Percentiles rank a stretch among this genome's conserved stretches.
Conservation (phyloP, 2,888 invertebrate genomes). For the Thalpophila matura region DNA sequence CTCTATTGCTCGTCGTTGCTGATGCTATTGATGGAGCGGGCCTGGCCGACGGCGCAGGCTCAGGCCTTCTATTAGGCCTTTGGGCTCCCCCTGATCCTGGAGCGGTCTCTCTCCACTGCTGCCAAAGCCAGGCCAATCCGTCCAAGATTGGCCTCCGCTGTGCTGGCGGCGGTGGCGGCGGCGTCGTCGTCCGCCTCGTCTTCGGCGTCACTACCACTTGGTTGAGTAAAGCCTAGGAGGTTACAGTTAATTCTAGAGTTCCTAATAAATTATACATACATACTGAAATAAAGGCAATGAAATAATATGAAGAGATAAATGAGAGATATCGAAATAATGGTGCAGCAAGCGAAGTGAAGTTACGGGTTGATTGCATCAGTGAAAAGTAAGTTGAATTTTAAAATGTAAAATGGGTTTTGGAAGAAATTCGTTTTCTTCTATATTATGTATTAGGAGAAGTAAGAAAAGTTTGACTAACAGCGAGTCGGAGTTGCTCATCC, state of each 20-base stretch:
- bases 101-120: slow-evolving; percentile 90
- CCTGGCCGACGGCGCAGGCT: slow-evolving; percentile 71
- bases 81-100: slow-evolving; percentile 76
- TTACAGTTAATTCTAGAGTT: slow-evolving; percentile 78
- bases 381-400: slow-evolving; percentile 46
- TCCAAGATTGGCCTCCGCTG: slow-evolving; percentile 88
- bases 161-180: slow-evolving; percentile 83
- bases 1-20: slow-evolving; percentile 78
- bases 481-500: slow-evolving; percentile 90
- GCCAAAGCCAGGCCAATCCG: slow-evolving; percentile 91
- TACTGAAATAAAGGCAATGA: slow-evolving; percentile 59
- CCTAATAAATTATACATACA: slow-evolving; percentile 67
- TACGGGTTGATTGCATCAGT: slow-evolving; percentile 60
- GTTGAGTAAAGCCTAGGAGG: slow-evolving; percentile 90
- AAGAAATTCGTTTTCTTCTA: slow-evolving; percentile 35
- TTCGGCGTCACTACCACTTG: slow-evolving; percentile 91
- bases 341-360: slow-evolving; percentile 65
- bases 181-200: slow-evolving; percentile 83
- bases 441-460: slow-evolving; percentile 53
- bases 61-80: slow-evolving; percentile 74
- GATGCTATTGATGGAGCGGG: slow-evolving; percentile 73
- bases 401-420: slow-evolving; percentile 42
- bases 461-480: slow-evolving; percentile 85
- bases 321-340: slow-evolving; percentile 59
- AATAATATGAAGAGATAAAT: slow-evolving; percentile 55